These are phyloP conservation scores for Adelosebastes latens DNA, from an alignment of 2,797 vertebrate genomes.

Conservation along the genomic window DNA sequence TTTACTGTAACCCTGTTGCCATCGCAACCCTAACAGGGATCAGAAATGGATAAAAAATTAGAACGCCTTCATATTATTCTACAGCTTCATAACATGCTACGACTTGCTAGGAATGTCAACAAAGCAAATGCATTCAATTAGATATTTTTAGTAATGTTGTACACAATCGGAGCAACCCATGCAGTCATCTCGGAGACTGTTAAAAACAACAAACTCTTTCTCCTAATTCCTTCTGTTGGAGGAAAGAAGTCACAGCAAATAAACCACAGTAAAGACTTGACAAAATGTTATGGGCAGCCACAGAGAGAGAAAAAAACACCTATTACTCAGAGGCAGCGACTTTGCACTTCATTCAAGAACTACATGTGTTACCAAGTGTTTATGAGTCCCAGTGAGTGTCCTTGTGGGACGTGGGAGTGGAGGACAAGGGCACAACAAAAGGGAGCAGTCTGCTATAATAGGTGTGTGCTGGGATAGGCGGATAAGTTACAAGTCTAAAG, in stretches of 20 bases:
- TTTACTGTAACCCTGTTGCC: slow-evolving; percentile 31
- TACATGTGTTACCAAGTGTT: slow-evolving; percentile 70
- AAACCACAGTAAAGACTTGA: slow-evolving; percentile 77
- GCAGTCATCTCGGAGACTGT: neutral
- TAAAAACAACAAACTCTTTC: slow-evolving; percentile 29
- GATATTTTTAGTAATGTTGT: slow-evolving; percentile 10
- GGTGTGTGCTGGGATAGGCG: slow-evolving; percentile 61
- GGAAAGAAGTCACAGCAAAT: slow-evolving; percentile 64
- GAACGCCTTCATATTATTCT: slow-evolving; percentile 16
- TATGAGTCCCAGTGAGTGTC: slow-evolving; percentile 67
- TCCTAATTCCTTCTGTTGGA: slow-evolving; percentile 42
- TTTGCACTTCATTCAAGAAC: slow-evolving; percentile 70
- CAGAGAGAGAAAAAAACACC: slow-evolving; percentile 57
- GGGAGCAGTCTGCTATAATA: slow-evolving; percentile 63
- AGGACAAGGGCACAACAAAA: slow-evolving; percentile 59
- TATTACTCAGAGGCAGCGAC: slow-evolving; percentile 66
- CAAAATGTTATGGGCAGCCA: slow-evolving; percentile 70
- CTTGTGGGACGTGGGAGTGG: slow-evolving; percentile 60
- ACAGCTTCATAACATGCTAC: neutral
- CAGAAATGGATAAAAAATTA: slow-evolving; percentile 1
- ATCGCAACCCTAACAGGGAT: neutral
- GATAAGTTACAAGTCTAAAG: slow-evolving; percentile 60
- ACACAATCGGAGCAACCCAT: slow-evolving; percentile 10
- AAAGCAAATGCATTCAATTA: neutral
- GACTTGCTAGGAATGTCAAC: slow-evolving; percentile 14